phyloP scores from a whole-genome alignment of 2,113 vertebrate species.

The Petaurus breviceps region DNA sequence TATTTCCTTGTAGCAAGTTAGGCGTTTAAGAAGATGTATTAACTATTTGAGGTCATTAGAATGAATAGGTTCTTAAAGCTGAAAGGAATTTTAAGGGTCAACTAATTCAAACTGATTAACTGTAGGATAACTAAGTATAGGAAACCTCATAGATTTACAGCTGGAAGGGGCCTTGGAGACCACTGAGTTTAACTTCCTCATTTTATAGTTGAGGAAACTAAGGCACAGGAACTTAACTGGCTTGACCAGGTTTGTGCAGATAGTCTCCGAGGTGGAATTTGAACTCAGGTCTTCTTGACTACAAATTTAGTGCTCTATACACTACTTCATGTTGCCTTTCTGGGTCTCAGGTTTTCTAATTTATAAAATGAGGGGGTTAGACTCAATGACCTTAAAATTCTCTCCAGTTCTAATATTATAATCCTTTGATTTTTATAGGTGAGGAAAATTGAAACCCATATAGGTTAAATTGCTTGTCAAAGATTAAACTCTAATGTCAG shows the following conservation, averaged over 20 bases:
- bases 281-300: neutral
- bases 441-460: neutral
- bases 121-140: neutral
- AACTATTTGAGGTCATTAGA: neutral
- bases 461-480: neutral
- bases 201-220: neutral
- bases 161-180: neutral
- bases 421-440: neutral
- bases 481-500: neutral
- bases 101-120: neutral
- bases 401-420: neutral
- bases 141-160: neutral
- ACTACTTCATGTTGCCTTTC: neutral
- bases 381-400: neutral
- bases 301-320: neutral
- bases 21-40: neutral
- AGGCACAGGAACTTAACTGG: neutral
- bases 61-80: neutral
- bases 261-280: neutral
- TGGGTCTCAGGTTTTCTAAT: neutral
- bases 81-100: neutral
- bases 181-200: neutral
- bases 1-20: neutral
- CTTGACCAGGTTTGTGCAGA: neutral
- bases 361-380: neutral